These are phyloP conservation scores for Alethe diademata DNA, from an alignment of 2,113 vertebrate genomes.

Conservation along the genomic window DNA sequence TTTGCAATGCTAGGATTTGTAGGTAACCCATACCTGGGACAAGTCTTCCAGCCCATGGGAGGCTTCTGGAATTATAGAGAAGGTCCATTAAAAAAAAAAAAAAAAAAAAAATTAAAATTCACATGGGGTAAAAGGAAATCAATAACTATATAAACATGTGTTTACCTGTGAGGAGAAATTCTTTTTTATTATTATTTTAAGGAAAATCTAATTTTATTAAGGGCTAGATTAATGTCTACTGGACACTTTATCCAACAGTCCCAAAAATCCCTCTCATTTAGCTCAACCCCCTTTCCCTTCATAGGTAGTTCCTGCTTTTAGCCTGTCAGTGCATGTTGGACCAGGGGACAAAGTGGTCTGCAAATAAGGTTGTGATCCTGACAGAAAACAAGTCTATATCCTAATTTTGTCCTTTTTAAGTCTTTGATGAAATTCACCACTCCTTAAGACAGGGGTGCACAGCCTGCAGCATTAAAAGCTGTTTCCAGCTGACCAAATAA, in stretches of 20 bases:
- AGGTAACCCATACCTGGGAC: not conserved
- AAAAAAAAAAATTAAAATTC: not conserved
- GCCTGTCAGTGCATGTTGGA: not conserved
- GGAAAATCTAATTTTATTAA: not conserved
- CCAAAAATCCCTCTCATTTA: not conserved
- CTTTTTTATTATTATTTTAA: not conserved
- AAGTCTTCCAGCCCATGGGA: not conserved
- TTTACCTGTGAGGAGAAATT: not conserved
- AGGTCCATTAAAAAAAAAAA: not conserved
- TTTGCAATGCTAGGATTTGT: not conserved
- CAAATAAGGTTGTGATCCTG: not conserved
- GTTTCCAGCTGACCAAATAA: not conserved
- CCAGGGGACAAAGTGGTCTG: not conserved
- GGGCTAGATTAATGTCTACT: not conserved
- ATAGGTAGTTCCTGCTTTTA: not conserved
- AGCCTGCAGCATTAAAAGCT: not conserved
- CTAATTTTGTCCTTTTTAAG: not conserved
- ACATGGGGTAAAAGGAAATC: not conserved
- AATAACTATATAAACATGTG: not conserved
- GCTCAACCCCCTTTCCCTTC: not conserved
- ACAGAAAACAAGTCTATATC: not conserved
- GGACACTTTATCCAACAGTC: not conserved
- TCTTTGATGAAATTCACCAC: not conserved
- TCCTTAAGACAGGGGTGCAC: not conserved
- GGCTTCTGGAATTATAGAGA: not conserved